These are phyloP conservation scores for Protomyctophum bolini DNA, from an alignment of 2,113 vertebrate genomes.

Conservation along the genomic window DNA sequence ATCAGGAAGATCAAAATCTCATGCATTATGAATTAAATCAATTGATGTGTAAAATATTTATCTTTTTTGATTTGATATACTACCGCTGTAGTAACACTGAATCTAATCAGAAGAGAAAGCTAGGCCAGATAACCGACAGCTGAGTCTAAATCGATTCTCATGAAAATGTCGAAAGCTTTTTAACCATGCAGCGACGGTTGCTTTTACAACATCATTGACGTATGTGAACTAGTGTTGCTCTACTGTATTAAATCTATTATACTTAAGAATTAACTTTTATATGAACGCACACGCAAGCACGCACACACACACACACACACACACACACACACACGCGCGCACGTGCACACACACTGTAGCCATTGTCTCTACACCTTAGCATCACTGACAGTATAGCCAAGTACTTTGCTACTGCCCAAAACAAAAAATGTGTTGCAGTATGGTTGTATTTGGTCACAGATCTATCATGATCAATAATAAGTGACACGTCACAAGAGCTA, in stretches of 20 bases:
- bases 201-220: slow-evolving; percentile 45
- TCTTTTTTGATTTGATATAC: slow-evolving; percentile 15
- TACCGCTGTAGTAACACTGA: not conserved
- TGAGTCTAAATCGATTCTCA: slow-evolving; percentile 50
- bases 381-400: no score
- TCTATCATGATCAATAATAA: no score
- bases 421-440: no score
- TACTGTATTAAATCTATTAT: slow-evolving; percentile 1
- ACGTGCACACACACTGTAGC: no score
- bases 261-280: no score
- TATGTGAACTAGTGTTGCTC: slow-evolving; percentile 6
- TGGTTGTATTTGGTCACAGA: no score
- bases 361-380: no score
- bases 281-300: no score
- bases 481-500: no score
- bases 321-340: no score
- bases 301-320: no score
- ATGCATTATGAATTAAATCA: not conserved
- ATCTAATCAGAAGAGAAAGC: slow-evolving; percentile 23
- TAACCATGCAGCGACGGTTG: slow-evolving; percentile 13
- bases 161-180: slow-evolving; percentile 45
- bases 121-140: slow-evolving; percentile 45
- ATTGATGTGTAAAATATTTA: slow-evolving; percentile 3
- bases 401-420: no score
- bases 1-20: not conserved